Conservation (phyloP, 2,113 vertebrate genomes). For the Macrotis lagotis region DNA sequence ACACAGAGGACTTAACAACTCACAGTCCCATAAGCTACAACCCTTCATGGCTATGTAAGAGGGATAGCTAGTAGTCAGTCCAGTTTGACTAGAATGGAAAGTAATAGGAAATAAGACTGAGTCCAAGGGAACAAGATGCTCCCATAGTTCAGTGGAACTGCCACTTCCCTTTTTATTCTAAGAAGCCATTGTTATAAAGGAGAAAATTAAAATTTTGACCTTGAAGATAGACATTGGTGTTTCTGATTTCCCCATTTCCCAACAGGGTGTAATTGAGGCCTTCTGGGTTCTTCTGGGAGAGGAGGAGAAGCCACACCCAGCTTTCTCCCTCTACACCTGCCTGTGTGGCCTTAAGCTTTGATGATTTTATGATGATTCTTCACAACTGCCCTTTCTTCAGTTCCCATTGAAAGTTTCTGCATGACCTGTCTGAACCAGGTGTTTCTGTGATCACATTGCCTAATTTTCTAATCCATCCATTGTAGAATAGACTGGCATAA, state of each 20-base stretch:
- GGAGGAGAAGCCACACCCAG: neutral
- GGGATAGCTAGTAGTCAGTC: neutral
- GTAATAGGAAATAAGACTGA: neutral
- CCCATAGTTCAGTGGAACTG: neutral
- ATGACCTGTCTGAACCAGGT: neutral
- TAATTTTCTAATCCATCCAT: neutral
- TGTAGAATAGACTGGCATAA: neutral
- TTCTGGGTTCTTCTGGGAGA: neutral
- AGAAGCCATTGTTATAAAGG: neutral
- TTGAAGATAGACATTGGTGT: neutral
- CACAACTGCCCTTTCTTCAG: neutral
- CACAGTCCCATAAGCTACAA: neutral
- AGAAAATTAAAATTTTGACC: neutral
- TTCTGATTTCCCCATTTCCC: neutral
- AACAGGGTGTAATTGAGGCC: neutral
- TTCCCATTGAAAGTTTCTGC: neutral
- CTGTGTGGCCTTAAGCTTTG: neutral
- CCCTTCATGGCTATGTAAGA: neutral
- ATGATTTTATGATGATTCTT: neutral
- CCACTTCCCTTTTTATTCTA: neutral
- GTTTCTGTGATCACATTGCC: neutral
- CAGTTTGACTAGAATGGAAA: neutral
- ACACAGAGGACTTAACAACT: neutral
- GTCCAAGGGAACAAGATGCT: neutral
- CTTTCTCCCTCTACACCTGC: neutral